Base-by-base conservation (phyloP, 2,888 invertebrate species). In the Parascotia fuliginaria region DNA sequence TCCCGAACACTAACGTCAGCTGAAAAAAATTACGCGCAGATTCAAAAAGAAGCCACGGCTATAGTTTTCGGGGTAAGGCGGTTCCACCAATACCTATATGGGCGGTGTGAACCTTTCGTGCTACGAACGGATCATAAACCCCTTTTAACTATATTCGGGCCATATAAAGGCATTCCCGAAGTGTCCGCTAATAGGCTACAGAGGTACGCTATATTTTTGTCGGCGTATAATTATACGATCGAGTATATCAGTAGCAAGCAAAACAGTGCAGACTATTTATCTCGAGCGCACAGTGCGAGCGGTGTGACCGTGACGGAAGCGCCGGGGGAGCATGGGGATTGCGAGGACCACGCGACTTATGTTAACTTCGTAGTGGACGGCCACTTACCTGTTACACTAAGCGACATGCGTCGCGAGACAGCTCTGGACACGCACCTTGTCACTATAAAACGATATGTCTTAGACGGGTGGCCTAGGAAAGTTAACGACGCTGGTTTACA, bases 171-270 rank as follows among this genome's bases (percentile, higher is more conserved):
- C 1, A 52, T 75, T 4, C 70, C 73, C 0, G 68, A 68, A 37
- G 50, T 67, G 3, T 55, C 71, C 0, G 73, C 70, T 0, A 68
- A 67, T 29, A 32, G 72, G 0, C 32, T 67, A 12, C 68, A 72
- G 19, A 37, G 70, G 1, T 72, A 73, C 27, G 70, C 72, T 1
- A n/a, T n/a, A n/a, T n/a, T n/a, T n/a, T n/a, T n/a, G n/a, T n/a
- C n/a, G n/a, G n/a, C n/a, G n/a, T n/a, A n/a, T n/a, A n/a, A n/a
- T 46, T 73, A 70, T 40, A 51, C 0, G 5, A 70, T 73, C 1
- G 69, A 74, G 37, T 74, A 70, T 39, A 44, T 73, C 0, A 38
- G 52, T 6, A 70, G 69, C 15, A 45, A 39, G 1, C 44, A 60
- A 19, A 74, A 74, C 15, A 44, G 50, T 24, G 69, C 38, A n/a